Evolutionary conservation across 2,113 vertebrate genomes (phyloP), one percentile per base, ranked within the genome.

Genomic region (Albula glossodonta): DNA sequence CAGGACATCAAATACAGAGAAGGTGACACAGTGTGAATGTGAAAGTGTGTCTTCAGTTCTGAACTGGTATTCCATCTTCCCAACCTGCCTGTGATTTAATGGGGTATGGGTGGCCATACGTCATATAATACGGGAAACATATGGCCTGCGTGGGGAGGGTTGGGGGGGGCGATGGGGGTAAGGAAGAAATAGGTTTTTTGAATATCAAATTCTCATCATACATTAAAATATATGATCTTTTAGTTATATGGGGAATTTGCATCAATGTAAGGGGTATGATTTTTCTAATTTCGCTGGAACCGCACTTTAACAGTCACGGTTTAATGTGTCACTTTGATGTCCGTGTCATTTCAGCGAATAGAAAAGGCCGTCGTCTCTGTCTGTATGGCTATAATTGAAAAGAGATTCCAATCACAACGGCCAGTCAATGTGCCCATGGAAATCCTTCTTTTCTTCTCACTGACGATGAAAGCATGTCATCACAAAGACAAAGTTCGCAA

Each of bases 141-240:
- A 82, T 82, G 85, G 80, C 52, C 52, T 57, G 53, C 81, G 48
- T 82, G 17, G 60, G 60, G 8, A 6, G 60, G 17, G 17, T 4
- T 5, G 63, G 63, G 63, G 9, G 3, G 63, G 63, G 63, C 10
- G 52, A n/a, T n/a, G 51, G 25, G 48, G 78, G 85, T 51, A 57
- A 41, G 31, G 31, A 51, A 82, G 70, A 83, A 57, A 83, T 48
- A 70, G 51, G 63, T 41, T 50, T 78, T 80, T 83, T 83, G 74
- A 86, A 86, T 86, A 78, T 86, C 25, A 86, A 57, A 82, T 86
- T 49, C 85, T 86, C 85, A 86, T 86, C 82, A 82, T 57, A 77
- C 83, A 86, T 78, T 86, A 86, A 51, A 86, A 60, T 66, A 10
- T 83, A 56, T 53, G 79, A 86, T 51, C 80, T 17, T 57, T 86